These are phyloP conservation scores for Euwallacea similis DNA, from an alignment of 1,140 invertebrate genomes.

Conservation along the genomic window DNA sequence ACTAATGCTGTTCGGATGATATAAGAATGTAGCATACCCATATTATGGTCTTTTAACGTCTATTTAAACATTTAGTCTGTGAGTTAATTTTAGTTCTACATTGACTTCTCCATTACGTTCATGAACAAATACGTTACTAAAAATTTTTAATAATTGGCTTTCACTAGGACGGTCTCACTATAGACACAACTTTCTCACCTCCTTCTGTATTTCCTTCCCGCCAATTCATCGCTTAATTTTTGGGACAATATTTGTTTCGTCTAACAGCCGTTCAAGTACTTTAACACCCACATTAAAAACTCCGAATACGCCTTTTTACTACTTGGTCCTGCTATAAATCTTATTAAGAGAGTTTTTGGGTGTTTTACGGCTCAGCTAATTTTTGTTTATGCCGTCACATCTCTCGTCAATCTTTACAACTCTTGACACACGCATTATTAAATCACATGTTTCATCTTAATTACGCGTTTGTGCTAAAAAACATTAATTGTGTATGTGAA, in stretches of 20 bases:
- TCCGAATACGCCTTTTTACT: slow-evolving; percentile 25
- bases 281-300: slow-evolving; percentile 28
- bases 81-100: too few species aligned
- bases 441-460: neutral
- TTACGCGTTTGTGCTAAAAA: neutral
- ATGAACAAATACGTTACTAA: too few species aligned
- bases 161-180: too few species aligned
- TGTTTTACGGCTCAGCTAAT: neutral
- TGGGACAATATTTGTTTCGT: slow-evolving; percentile 22
- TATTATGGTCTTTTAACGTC: too few species aligned
- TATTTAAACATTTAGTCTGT: too few species aligned
- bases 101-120: too few species aligned
- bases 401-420: neutral
- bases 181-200: too few species aligned
- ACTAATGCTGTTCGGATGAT: too few species aligned
- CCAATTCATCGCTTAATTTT: neutral
- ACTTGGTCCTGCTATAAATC: slow-evolving; percentile 21
- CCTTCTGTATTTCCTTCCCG: too few species aligned
- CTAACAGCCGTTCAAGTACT: slow-evolving; percentile 22
- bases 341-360: slow-evolving; percentile 17
- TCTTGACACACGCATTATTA: neutral
- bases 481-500: neutral
- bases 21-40: too few species aligned
- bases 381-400: neutral
- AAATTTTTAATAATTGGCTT: too few species aligned